Conservation (phyloP, 35 echinoderm and acorn worm genomes). For the Apostichopus japonicus region DNA sequence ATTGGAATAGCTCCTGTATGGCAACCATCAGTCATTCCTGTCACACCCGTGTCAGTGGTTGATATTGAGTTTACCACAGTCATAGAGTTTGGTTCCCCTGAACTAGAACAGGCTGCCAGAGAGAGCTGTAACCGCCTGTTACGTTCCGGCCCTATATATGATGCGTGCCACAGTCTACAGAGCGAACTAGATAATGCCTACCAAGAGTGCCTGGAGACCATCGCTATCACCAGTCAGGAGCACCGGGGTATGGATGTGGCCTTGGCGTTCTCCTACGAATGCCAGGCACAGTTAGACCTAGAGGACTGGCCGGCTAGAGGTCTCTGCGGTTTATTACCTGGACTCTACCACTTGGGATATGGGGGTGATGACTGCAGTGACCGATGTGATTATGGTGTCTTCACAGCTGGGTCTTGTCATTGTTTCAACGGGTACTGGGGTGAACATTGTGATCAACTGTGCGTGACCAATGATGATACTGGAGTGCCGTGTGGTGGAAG, state of each 20-base stretch:
- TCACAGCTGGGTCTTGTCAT: constrained; percentile 26
- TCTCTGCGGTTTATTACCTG: constrained; percentile 77
- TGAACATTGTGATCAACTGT: constrained; percentile 59
- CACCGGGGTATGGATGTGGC: constrained; percentile 56
- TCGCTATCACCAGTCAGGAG: constrained; percentile 42
- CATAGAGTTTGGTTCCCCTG: constrained; percentile 45
- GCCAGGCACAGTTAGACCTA: constrained; percentile 64
- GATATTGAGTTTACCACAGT: constrained; percentile 36
- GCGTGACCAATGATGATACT: constrained; percentile 32
- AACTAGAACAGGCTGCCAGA: constrained; percentile 43
- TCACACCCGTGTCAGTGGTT: constrained; percentile 18
- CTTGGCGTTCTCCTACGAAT: constrained; percentile 70
- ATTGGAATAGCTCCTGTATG: constrained; percentile 54
- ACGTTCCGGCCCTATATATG: constrained; percentile 58
- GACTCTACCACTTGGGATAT: constrained; percentile 49
- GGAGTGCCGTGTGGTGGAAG: constrained; percentile 68
- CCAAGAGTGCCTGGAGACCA: constrained; percentile 68
- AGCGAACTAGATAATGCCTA: constrained; percentile 62
- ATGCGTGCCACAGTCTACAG: constrained; percentile 48
- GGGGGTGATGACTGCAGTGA: constrained; percentile 64
- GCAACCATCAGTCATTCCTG: constrained; percentile 54
- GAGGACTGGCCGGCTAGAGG: constrained; percentile 52
- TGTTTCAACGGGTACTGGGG: constrained; percentile 84
- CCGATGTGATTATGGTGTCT: constrained; percentile 71
- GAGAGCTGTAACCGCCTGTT: constrained; percentile 53